Conservation (phyloP, 2,113 vertebrate species). For the Tamias sibiricus region DNA sequence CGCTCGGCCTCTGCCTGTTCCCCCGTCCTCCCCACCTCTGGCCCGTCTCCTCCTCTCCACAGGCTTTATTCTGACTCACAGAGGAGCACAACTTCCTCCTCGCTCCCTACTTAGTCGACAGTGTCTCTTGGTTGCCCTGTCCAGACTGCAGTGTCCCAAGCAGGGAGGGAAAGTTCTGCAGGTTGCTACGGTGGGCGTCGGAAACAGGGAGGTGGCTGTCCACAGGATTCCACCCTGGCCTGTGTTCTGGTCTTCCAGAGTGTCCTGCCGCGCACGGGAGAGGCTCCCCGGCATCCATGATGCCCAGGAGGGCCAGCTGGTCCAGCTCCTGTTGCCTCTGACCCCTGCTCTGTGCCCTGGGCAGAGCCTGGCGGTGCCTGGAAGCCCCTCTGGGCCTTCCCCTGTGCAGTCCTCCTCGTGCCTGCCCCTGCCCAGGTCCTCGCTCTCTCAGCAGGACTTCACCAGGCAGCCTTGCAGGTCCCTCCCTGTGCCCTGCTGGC, state of each 20-base stretch:
- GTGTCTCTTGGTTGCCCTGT: background rate
- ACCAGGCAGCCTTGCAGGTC: too few species aligned
- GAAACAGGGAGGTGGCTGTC: background rate
- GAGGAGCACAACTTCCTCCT: background rate
- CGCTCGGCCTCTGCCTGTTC: too few species aligned
- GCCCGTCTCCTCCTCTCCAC: rapidly evolving
- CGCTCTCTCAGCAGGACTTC: background rate
- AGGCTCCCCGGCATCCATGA: background rate
- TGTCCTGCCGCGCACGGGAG: background rate
- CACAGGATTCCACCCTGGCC: background rate
- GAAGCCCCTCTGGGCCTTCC: background rate
- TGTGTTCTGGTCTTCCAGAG: background rate
- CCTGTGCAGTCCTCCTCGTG: background rate
- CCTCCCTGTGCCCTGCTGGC: too few species aligned
- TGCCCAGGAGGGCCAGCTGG: background rate
- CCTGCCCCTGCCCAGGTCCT: background rate
- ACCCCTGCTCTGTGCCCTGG: background rate
- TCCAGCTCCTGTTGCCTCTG: background rate
- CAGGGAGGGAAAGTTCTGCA: background rate
- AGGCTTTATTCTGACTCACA: too few species aligned
- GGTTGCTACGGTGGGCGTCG: background rate
- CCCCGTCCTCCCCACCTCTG: rapidly evolving
- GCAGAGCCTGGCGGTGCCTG: background rate
- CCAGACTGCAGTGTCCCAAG: background rate
- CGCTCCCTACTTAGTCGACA: background rate